Evolutionary conservation across 1,140 invertebrate genomes (phyloP).

Genomic region (Charaxes varanes): DNA sequence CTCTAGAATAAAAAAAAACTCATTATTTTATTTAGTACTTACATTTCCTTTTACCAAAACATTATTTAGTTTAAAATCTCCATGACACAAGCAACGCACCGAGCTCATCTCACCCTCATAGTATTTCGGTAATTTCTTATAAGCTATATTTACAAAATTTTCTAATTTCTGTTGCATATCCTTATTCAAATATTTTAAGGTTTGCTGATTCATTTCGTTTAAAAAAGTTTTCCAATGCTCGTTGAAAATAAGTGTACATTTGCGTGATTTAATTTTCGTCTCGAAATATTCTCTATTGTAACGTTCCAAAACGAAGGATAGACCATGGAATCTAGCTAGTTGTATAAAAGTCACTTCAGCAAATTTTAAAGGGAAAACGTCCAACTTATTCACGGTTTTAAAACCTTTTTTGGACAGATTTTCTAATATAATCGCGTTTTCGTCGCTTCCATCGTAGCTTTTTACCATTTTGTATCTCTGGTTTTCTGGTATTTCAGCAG

Average conservation of each 20-base stretch:
- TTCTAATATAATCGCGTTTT: constrained; percentile 26
- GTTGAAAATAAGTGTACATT: constrained; percentile 1
- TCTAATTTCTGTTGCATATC: constrained; percentile 12
- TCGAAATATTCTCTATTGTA: constrained; percentile 22
- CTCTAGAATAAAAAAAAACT: too few relatives aligned
- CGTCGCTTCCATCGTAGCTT: constrained; percentile 18
- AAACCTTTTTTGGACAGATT: constrained; percentile 24
- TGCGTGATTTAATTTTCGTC: constrained; percentile 12
- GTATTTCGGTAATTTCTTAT: constrained; percentile 12
- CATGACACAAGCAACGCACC: constrained; percentile 26
- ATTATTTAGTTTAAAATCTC: constrained; percentile 31
- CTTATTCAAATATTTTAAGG: constrained; percentile 8
- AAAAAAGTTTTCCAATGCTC: constrained; percentile 3
- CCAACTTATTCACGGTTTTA: constrained; percentile 20
- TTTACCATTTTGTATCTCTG: constrained; percentile 24
- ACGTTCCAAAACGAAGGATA: constrained; percentile 24
- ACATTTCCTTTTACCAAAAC: constrained; percentile 25
- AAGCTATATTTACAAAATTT: constrained; percentile 3
- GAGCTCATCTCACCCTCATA: constrained; percentile 2
- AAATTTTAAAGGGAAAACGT: constrained; percentile 21
- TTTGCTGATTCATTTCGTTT: background rate
- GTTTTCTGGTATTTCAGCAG: constrained; percentile 15
- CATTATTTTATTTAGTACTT: too few relatives aligned
- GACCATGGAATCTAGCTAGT: constrained; percentile 30
- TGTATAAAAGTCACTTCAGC: constrained; percentile 25